Percentiles rank a stretch among this genome's conserved stretches.
Conservation (phyloP, 2,797 vertebrate species). For the Ptychadena robeensis region DNA sequence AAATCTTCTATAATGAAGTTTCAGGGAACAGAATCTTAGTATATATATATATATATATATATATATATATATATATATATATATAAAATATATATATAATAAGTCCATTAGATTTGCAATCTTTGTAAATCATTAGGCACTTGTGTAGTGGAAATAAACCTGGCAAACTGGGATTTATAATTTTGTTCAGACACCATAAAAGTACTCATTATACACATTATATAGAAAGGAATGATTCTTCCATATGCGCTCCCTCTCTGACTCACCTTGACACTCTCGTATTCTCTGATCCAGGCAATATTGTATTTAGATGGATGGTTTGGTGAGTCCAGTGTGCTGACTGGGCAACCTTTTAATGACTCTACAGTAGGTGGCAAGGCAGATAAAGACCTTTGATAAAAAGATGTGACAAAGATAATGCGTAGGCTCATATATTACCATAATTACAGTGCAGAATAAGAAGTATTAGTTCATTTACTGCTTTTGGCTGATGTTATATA, state of each 20-base stretch:
- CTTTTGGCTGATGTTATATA: neutral
- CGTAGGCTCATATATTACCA: neutral
- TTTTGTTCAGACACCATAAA: neutral
- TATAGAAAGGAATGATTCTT: neutral
- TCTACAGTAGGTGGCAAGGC: neutral
- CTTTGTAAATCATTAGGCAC: neutral
- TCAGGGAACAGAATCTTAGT: too few relatives aligned
- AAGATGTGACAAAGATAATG: neutral
- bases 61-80: too few relatives aligned
- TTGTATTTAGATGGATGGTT: neutral
- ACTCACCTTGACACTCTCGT: neutral
- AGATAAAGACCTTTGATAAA: neutral
- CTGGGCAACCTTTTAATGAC: neutral
- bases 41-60: too few relatives aligned
- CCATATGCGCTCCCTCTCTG: too few relatives aligned
- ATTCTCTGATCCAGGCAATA: neutral
- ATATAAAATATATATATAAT: neutral
- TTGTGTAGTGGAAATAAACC: neutral
- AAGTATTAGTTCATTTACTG: neutral
- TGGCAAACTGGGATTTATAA: neutral
- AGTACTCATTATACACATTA: neutral
- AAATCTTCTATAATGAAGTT: too few relatives aligned
- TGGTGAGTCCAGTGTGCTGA: neutral
- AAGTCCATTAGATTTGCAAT: neutral
- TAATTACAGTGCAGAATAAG: neutral